These are phyloP conservation scores for Camponotus vicinus DNA, from an alignment of 1,140 invertebrate genomes.

Conservation along the genomic window DNA sequence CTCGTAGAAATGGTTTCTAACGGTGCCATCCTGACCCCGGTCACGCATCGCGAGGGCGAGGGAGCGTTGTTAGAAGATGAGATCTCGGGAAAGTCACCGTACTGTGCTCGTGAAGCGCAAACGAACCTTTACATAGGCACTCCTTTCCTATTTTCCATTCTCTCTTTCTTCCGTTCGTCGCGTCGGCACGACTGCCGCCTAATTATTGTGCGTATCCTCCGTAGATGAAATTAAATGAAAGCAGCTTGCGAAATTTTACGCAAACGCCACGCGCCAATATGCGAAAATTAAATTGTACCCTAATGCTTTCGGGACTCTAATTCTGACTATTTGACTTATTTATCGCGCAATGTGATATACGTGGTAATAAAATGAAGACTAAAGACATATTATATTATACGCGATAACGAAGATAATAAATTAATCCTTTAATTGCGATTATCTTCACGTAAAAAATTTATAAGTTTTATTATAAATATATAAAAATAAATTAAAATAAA, in stretches of 20 bases:
- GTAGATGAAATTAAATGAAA: constrained; percentile 55
- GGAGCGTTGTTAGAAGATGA: constrained; percentile 77
- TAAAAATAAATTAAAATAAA: background rate
- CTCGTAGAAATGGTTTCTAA: constrained; percentile 69
- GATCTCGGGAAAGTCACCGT: constrained; percentile 72
- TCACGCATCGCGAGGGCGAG: constrained; percentile 77
- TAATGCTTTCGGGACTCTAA: background rate
- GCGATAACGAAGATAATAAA: background rate
- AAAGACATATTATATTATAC: background rate
- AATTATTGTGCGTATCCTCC: constrained; percentile 55
- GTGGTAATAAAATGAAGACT: background rate
- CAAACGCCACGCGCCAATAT: background rate
- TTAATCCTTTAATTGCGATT: background rate
- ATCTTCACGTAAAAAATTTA: background rate
- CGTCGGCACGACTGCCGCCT: constrained; percentile 16
- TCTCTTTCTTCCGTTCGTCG: constrained; percentile 7
- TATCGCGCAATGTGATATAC: background rate
- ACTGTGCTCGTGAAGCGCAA: constrained; percentile 74
- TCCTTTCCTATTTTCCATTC: background rate
- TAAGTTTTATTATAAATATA: background rate
- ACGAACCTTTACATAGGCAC: constrained; percentile 67
- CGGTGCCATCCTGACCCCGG: constrained; percentile 78
- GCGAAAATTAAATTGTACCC: constrained; percentile 33
- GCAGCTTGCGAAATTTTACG: constrained; percentile 13
- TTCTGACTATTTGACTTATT: background rate